Base-by-base conservation (phyloP, 2,888 invertebrate species). In the Falcaria lacertinaria region DNA sequence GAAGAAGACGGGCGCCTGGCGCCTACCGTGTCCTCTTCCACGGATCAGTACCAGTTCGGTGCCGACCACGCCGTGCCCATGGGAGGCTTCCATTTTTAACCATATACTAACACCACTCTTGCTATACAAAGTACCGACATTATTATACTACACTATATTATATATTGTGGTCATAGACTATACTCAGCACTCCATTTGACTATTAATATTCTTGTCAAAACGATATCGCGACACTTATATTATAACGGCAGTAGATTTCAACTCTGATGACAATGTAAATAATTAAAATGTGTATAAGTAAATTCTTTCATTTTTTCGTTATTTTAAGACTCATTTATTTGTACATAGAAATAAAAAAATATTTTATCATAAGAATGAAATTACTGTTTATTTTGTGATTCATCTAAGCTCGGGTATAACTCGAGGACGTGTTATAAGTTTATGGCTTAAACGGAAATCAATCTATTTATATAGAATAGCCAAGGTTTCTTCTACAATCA, bases 1-100 rank as follows among this genome's bases (percentile, higher is more conserved):
- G 97, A 97, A 69, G 96, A 97, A 59, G 96, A 96, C 64, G 86
- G 92, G 0, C 91, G 94, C 41, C 91, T 97, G 7, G 96, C 96
- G 28, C 97, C 96, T 0, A 89, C 92, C 8, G 93, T 94, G 16
- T 94, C 95, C 48, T 94, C 95, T 57, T 91, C 92, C 3, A 92
- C 92, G 13, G 92, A 93, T 69, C 94, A 95, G 74, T 95, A 94
- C 71, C 91, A 92, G 65, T 97, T 94, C 69, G 91, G 90, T 69
- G 84, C 93, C 7, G 93, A 94, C 74, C 92, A 93, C 64, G 91
- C 92, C 42, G 91, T 94, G 60, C 95, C 95, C 15, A 93, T 93
- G 90, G 94, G 94, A 56, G 94, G 94, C 63, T 96, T 95, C 78
- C 92, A 95, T 66, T 96, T 96, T 87, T 96, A 94, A 91, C 28